Evolutionary conservation across 1,140 invertebrate genomes (phyloP).

Genomic region (Papilio xuthus): DNA sequence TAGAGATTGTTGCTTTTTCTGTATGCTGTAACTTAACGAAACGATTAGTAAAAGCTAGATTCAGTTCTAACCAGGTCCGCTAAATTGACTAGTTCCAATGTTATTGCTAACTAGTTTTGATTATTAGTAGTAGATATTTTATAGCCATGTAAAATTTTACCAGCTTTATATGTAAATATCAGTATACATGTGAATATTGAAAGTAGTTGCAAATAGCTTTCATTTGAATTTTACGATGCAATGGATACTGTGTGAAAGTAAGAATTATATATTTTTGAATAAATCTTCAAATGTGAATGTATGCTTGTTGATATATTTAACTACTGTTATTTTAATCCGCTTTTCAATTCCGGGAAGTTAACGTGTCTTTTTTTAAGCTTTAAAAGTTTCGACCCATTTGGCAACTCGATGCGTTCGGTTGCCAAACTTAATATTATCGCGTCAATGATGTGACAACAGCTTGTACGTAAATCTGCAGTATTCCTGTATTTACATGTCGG

Average conservation of each 20-base stretch:
- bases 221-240: conserved; percentile 2
- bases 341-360: conserved; percentile 31
- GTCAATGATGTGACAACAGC: conserved; percentile 27
- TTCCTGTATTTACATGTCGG: neutral
- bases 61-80: neutral
- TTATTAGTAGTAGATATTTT: conserved; percentile 6
- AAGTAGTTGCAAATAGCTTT: conserved; percentile 14
- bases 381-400: conserved; percentile 38
- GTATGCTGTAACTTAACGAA: neutral
- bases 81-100: conserved; percentile 17
- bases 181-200: neutral
- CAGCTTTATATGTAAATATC: conserved; percentile 13
- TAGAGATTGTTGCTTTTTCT: neutral
- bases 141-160: conserved; percentile 12
- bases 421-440: conserved; percentile 21
- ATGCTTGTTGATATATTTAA: conserved; percentile 10
- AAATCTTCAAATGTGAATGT: neutral
- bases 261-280: conserved; percentile 1
- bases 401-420: conserved; percentile 1
- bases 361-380: conserved; percentile 20
- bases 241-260: conserved; percentile 5
- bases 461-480: neutral
- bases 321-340: neutral
- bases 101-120: conserved; percentile 11
- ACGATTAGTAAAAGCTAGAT: conserved; percentile 4